These are phyloP conservation scores for Novumbra hubbsi DNA, from an alignment of 2,797 vertebrate species.

Conservation along the genomic window DNA sequence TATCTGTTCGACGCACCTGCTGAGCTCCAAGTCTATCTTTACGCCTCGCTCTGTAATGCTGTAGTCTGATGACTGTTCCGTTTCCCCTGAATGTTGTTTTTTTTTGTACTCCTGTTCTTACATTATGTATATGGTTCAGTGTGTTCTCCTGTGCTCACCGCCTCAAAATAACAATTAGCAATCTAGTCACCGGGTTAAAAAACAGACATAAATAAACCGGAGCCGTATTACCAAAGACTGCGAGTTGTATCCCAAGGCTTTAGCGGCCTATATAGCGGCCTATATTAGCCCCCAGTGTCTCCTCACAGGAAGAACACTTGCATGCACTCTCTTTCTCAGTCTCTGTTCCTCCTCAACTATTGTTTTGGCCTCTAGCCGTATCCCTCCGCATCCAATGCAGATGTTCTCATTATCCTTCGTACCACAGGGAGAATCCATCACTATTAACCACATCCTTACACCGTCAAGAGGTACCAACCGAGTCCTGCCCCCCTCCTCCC, in stretches of 20 bases:
- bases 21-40: no score
- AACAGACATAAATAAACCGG: no score
- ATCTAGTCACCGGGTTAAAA: no score
- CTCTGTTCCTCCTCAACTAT: conserved; percentile 1
- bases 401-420: conserved; percentile 21
- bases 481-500: not conserved
- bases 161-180: no score
- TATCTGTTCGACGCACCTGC: no score
- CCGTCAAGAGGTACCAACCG: not conserved
- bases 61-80: no score
- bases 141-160: no score
- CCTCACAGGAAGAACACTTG: not conserved
- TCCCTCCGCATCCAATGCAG: conserved; percentile 8
- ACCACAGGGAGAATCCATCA: conserved; percentile 8
- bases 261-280: not conserved
- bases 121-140: no score
- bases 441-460: not conserved
- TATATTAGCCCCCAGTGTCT: not conserved
- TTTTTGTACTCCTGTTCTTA: no score
- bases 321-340: not conserved
- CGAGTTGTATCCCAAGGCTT: not conserved
- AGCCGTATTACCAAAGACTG: not conserved
- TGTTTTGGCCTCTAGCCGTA: conserved; percentile 9
- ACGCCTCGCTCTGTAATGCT: no score
- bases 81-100: no score